Percentiles rank a stretch among this genome's conserved stretches.
These are phyloP conservation scores for Grammomys dolichurus DNA, from an alignment of 2,113 vertebrate genomes.

Conservation along the genomic window DNA sequence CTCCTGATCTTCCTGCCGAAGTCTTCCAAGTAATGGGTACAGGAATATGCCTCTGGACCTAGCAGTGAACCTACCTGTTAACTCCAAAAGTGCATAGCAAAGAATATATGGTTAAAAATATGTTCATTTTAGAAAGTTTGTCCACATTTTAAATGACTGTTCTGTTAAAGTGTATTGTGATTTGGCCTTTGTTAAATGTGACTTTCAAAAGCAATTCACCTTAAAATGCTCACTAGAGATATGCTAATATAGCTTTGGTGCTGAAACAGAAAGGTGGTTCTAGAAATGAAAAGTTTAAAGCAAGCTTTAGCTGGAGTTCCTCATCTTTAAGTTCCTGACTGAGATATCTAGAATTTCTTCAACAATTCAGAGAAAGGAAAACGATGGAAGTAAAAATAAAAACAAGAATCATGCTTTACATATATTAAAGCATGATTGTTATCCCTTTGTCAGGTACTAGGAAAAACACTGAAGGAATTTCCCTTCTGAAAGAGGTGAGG, in stretches of 20 bases:
- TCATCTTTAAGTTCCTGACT: not conserved
- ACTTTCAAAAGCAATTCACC: not conserved
- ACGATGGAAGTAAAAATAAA: not conserved
- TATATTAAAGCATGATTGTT: not conserved
- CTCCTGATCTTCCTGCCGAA: not conserved
- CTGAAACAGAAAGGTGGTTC: not conserved
- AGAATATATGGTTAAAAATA: not conserved
- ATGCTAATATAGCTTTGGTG: conserved; percentile 1
- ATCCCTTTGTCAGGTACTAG: not conserved
- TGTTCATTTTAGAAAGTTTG: conserved; percentile 2
- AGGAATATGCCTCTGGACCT: not conserved
- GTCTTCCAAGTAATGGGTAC: not conserved
- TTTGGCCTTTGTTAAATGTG: not conserved
- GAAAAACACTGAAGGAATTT: not conserved
- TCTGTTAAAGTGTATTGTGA: conserved; percentile 1
- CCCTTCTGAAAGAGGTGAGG: not conserved
- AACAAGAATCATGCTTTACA: not conserved
- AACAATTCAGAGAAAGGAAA: conserved; percentile 35
- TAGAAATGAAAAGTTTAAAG: not conserved
- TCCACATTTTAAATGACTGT: conserved; percentile 24
- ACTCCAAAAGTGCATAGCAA: not conserved
- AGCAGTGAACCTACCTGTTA: not conserved
- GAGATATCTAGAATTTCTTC: conserved; percentile 17
- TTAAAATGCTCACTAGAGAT: not conserved
- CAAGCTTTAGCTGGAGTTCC: not conserved